Conservation (phyloP, 2,797 vertebrate species). For the Chiloscyllium punctatum region DNA sequence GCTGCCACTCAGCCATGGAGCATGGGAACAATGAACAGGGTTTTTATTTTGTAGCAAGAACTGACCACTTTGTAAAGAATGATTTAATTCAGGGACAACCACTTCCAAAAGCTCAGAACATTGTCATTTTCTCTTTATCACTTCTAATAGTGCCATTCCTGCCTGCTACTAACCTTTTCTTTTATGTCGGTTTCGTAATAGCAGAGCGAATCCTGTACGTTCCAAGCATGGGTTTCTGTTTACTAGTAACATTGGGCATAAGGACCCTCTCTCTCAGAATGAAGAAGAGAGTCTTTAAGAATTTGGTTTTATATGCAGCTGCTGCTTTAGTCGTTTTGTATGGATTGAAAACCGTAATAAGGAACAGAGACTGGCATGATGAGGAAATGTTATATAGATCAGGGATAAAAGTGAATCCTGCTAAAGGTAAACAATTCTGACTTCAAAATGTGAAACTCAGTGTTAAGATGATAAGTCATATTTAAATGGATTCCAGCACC, state of each 20-base stretch:
- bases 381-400: conserved; percentile 99
- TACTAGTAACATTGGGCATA: conserved; percentile 83
- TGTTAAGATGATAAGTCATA: conserved; percentile 43
- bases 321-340: conserved; percentile 79
- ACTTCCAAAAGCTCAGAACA: conserved; percentile 82
- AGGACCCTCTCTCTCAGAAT: conserved; percentile 78
- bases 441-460: conserved; percentile 18
- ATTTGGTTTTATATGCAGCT: conserved; percentile 73
- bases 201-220: conserved; percentile 97
- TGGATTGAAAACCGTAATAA: conserved; percentile 82
- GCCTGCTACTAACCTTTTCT: conserved; percentile 95
- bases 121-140: conserved; percentile 84
- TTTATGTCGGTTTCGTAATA: conserved; percentile 97
- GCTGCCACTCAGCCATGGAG: conserved; percentile 69
- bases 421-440: conserved; percentile 79
- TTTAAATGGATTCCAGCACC: conserved; percentile 50
- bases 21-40: conserved; percentile 62
- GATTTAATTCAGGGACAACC: conserved; percentile 60
- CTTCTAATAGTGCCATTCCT: conserved; percentile 86
- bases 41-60: conserved; percentile 56
- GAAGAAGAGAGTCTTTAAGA: conserved; percentile 71
- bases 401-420: conserved; percentile 97
- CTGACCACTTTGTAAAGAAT: conserved; percentile 79
- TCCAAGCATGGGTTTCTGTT: conserved; percentile 98
- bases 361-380: conserved; percentile 93